Conservation (phyloP, 2,888 invertebrate species). For the Epinotia demarniana region DNA sequence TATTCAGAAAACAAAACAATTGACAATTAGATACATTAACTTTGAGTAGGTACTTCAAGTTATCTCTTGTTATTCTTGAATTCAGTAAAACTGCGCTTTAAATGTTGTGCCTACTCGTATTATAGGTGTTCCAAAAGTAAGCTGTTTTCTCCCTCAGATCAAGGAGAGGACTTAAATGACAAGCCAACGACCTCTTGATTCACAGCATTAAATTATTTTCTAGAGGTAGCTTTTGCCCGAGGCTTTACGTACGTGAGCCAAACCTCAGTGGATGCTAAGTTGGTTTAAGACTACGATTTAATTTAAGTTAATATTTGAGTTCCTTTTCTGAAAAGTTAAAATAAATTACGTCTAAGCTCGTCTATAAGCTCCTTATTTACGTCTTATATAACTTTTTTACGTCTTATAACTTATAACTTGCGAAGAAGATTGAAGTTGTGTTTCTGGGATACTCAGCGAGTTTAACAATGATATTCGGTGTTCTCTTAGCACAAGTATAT, state of each 20-base stretch:
- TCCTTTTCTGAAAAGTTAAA: background rate
- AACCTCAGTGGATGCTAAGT: conserved; percentile 21
- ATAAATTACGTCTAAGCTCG: too few relatives aligned
- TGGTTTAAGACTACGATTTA: conserved; percentile 17
- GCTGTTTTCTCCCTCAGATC: conserved; percentile 1
- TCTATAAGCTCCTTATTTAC: too few relatives aligned
- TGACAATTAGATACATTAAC: too few relatives aligned
- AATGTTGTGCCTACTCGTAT: background rate
- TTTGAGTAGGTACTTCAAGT: too few relatives aligned
- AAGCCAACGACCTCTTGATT: conserved; percentile 30
- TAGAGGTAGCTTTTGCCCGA: conserved; percentile 24
- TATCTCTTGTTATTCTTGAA: background rate
- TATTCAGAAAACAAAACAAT: too few relatives aligned
- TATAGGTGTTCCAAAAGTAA: background rate
- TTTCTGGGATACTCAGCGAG: too few relatives aligned
- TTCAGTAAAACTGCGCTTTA: background rate
- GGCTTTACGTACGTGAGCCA: conserved; percentile 16
- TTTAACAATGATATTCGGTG: too few relatives aligned
- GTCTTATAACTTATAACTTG: too few relatives aligned
- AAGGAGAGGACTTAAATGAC: conserved; percentile 24
- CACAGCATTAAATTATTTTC: conserved; percentile 34
- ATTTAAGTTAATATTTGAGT: conserved; percentile 16
- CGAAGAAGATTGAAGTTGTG: too few relatives aligned
- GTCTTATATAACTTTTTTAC: too few relatives aligned
- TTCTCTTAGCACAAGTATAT: too few relatives aligned